Evolutionary conservation across 2,113 vertebrate species (phyloP).

Genomic region (Triplophysa dalaica): DNA sequence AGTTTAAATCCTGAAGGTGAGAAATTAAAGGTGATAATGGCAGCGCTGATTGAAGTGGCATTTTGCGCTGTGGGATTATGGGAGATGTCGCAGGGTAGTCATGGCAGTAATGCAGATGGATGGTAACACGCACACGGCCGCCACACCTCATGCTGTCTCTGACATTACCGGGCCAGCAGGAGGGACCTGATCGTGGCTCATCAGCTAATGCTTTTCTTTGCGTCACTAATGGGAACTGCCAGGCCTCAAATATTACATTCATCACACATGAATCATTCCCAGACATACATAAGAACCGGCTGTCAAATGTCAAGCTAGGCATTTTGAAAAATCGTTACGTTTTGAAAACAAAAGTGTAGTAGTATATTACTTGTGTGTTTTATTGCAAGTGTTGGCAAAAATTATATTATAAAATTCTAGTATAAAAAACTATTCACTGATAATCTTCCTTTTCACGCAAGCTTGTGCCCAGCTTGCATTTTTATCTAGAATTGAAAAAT

Average conservation of each 20-base stretch:
- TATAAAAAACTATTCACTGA: too few relatives aligned
- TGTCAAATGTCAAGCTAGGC: neutral
- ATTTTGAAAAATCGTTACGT: too few relatives aligned
- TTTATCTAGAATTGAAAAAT: too few relatives aligned
- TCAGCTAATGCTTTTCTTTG: constrained; percentile 30
- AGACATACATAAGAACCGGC: neutral
- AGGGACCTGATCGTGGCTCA: constrained; percentile 25
- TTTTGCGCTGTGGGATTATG: constrained; percentile 16
- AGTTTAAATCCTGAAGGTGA: constrained; percentile 14
- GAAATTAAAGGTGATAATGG: constrained; percentile 15
- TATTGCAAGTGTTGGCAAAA: too few relatives aligned
- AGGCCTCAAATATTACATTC: constrained; percentile 5
- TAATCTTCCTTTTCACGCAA: too few relatives aligned
- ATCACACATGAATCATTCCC: constrained; percentile 14
- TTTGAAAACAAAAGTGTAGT: too few relatives aligned
- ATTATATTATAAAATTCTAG: too few relatives aligned
- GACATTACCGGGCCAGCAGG: constrained; percentile 24
- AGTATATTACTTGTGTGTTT: too few relatives aligned
- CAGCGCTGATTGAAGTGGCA: constrained; percentile 16
- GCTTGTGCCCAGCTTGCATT: neutral
- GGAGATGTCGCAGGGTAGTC: constrained; percentile 7
- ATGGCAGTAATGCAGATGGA: constrained; percentile 24
- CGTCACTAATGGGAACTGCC: neutral
- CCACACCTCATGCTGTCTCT: constrained; percentile 24
- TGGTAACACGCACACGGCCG: neutral